A percentile compares a stretch with the other conserved stretches of the same genome.
These are phyloP conservation scores for Eilema sororculum DNA, from an alignment of 2,888 invertebrate species.

Conservation along the genomic window DNA sequence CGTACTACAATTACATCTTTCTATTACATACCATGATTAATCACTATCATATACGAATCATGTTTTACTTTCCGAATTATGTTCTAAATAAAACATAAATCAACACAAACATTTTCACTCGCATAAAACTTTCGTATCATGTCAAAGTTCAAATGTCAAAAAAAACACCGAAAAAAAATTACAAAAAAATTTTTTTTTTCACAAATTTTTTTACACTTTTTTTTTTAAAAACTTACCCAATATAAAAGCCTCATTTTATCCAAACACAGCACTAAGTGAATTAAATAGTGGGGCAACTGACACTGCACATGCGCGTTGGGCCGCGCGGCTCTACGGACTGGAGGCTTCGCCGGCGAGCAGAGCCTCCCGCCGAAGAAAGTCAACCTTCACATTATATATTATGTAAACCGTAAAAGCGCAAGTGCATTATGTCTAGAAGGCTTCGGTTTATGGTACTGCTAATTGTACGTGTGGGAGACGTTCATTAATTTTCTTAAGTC, in stretches of 20 bases:
- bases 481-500: conserved; percentile 1
- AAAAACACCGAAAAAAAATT: neutral
- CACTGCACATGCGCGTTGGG: conserved; percentile 81
- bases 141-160: conserved; percentile 1
- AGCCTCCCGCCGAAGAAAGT: conserved; percentile 80
- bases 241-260: conserved; percentile 83
- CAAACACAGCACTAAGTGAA: conserved; percentile 76
- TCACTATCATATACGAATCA: neutral
- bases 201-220: conserved; percentile 20
- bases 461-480: conserved; percentile 18
- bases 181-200: conserved; percentile 12
- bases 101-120: neutral
- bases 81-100: neutral
- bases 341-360: conserved; percentile 57
- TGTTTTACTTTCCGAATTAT: neutral
- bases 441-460: conserved; percentile 46
- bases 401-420: conserved; percentile 79
- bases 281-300: conserved; percentile 55
- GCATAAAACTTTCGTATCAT: neutral
- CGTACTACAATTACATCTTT: neutral
- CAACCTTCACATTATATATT: conserved; percentile 82
- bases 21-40: neutral
- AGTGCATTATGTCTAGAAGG: conserved; percentile 69
- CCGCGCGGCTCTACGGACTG: conserved; percentile 80
- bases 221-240: conserved; percentile 73